These are phyloP conservation scores for Shinisaurus crocodilurus DNA, from an alignment of 2,113 vertebrate genomes.

Conservation along the genomic window DNA sequence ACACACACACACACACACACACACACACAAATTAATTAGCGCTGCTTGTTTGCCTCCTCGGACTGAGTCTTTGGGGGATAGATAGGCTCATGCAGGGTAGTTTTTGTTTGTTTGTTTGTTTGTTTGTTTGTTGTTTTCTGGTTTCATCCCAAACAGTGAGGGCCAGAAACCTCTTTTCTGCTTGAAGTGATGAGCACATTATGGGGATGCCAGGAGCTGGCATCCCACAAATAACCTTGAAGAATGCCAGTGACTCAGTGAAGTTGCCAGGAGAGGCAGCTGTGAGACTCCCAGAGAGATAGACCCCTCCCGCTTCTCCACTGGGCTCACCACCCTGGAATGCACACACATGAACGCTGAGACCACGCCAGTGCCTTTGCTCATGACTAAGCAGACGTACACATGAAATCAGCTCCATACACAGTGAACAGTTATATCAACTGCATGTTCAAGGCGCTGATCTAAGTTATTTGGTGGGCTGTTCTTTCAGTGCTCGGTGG, in stretches of 20 bases:
- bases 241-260: neutral
- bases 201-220: neutral
- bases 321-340: neutral
- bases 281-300: neutral
- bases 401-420: neutral
- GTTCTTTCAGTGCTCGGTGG: neutral
- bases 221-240: neutral
- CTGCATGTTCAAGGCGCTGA: neutral
- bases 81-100: neutral
- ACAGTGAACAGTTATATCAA: neutral
- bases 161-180: neutral
- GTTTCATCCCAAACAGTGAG: neutral
- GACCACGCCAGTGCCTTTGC: neutral
- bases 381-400: neutral
- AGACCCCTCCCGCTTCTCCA: neutral
- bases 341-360: neutral
- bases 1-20: neutral
- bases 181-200: neutral
- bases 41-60: neutral
- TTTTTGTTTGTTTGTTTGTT: too few relatives aligned
- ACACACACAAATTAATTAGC: neutral
- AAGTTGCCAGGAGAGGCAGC: neutral
- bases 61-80: neutral
- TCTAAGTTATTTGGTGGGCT: neutral
- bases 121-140: neutral